Evolutionary conservation across 2,797 vertebrate species (phyloP).

Genomic region (Gambelia wislizenii): DNA sequence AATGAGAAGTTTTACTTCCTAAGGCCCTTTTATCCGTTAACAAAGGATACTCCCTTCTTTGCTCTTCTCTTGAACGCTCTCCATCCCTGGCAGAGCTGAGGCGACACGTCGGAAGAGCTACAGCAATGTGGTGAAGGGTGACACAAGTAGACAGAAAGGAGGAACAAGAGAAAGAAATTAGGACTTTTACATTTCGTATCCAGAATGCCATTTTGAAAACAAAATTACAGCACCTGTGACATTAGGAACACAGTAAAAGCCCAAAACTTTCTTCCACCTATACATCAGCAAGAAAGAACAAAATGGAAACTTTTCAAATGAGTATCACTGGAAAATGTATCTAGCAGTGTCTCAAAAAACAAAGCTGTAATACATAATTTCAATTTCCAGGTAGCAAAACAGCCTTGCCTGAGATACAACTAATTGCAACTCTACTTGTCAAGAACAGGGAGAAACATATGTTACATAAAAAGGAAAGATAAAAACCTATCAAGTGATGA

Average conservation of each 20-base stretch:
- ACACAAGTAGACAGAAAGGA: neutral
- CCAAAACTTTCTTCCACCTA: neutral
- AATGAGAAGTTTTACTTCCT: neutral
- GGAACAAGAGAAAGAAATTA: neutral
- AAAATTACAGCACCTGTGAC: neutral
- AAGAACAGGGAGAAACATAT: neutral
- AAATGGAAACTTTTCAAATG: neutral
- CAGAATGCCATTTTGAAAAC: neutral
- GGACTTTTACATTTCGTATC: neutral
- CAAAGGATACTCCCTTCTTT: conserved; percentile 98
- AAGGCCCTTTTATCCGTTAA: neutral
- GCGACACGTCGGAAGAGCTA: conserved; percentile 94
- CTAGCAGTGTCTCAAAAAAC: neutral
- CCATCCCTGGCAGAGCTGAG: conserved; percentile 92
- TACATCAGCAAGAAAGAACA: neutral
- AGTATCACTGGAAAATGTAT: neutral
- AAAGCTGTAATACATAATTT: neutral
- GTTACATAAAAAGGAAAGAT: neutral
- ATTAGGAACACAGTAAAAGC: neutral
- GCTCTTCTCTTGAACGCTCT: conserved; percentile 91
- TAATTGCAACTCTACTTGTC: neutral
- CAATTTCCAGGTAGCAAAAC: neutral
- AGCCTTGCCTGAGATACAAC: neutral
- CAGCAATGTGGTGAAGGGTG: neutral
- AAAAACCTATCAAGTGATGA: neutral